These are phyloP conservation scores for Ptilonorhynchus violaceus DNA, from an alignment of 2,113 vertebrate genomes.

Conservation along the genomic window DNA sequence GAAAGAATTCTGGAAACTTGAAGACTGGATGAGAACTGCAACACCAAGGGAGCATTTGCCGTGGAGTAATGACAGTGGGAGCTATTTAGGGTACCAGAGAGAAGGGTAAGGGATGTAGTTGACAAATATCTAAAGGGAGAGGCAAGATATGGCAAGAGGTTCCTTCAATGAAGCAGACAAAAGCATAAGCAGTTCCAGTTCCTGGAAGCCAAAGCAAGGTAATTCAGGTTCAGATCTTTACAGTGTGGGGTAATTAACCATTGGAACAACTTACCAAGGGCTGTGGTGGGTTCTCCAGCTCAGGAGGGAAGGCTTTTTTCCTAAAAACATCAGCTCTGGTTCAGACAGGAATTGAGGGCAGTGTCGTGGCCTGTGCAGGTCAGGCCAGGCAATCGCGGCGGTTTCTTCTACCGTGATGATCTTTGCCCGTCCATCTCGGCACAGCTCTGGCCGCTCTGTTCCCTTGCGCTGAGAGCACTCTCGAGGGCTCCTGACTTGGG, in stretches of 20 bases:
- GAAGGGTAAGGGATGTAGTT: neutral
- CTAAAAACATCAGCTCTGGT: neutral
- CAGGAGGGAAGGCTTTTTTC: neutral
- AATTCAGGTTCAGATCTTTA: neutral
- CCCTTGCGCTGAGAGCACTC: neutral
- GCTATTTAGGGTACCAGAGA: neutral
- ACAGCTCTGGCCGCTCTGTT: neutral
- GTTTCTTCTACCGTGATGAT: neutral
- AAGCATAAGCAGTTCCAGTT: neutral
- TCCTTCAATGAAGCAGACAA: neutral
- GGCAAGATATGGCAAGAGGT: neutral
- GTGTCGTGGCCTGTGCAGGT: neutral
- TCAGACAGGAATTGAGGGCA: neutral
- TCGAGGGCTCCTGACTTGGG: neutral
- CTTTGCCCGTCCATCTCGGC: fast-evolving
- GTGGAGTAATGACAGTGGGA: neutral
- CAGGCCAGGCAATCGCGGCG: fast-evolving
- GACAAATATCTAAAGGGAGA: neutral
- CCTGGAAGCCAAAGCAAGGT: neutral
- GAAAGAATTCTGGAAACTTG: neutral
- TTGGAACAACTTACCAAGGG: constrained; percentile 9
- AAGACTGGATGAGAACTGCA: neutral
- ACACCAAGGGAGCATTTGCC: neutral
- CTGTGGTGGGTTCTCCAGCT: neutral
- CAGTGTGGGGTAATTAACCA: neutral